These are phyloP conservation scores for Cynopterus brachyotis DNA, from an alignment of 2,113 vertebrate species.

Conservation along the genomic window DNA sequence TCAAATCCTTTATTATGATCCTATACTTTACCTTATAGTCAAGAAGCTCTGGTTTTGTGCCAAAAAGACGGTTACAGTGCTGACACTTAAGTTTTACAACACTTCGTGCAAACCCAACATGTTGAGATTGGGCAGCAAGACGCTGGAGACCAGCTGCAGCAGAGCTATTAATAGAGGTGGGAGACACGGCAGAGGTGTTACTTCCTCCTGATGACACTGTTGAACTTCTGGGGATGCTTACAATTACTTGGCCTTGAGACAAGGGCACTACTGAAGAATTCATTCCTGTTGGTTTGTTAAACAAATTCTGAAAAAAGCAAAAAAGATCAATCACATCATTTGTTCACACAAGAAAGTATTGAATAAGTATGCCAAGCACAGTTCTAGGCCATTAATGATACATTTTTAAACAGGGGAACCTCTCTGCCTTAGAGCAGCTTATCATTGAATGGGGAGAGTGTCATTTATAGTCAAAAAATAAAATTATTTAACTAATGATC, in stretches of 20 bases:
- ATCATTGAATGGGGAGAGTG: neutral
- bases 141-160: constrained; percentile 88
- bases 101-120: constrained; percentile 83
- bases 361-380: neutral
- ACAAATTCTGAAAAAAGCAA: constrained; percentile 83
- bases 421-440: neutral
- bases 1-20: constrained; percentile 33
- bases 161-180: constrained; percentile 84
- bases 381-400: neutral
- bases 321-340: neutral
- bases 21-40: constrained; percentile 91
- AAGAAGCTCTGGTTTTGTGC: constrained; percentile 91
- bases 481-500: constrained; percentile 17
- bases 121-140: constrained; percentile 88
- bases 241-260: constrained; percentile 88
- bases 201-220: constrained; percentile 80
- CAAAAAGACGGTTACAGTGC: constrained; percentile 89
- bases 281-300: constrained; percentile 85
- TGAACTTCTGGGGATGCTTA: constrained; percentile 85
- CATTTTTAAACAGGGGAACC: constrained; percentile 24
- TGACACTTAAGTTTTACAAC: constrained; percentile 90
- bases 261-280: constrained; percentile 88
- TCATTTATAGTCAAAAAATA: neutral
- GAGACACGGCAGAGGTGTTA: constrained; percentile 83
- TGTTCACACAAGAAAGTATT: constrained; percentile 17